Percentiles rank a stretch among this genome's conserved stretches.
phyloP scores from a whole-genome alignment of 2,797 vertebrate genomes.

The Amazona finschi region DNA sequence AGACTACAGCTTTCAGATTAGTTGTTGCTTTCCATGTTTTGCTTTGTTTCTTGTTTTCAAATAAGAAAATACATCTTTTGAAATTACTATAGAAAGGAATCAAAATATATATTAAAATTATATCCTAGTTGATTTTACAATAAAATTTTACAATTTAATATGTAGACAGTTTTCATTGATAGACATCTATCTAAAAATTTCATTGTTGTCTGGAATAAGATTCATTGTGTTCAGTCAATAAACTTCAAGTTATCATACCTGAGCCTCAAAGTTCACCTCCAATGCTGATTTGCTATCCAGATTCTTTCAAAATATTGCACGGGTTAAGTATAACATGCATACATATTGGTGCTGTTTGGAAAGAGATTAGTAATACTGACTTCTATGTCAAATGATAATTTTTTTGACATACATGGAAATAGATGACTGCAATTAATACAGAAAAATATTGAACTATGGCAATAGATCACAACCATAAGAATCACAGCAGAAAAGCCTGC shows the following conservation, averaged over 20 bases:
- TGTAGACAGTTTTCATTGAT: neutral
- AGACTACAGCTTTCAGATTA: neutral
- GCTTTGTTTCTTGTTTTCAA: neutral
- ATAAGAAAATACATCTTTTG: neutral
- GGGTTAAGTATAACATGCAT: neutral
- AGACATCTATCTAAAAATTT: neutral
- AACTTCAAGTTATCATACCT: neutral
- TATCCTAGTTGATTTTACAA: neutral
- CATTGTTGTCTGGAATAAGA: neutral
- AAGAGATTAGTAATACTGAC: neutral
- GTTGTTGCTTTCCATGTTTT: neutral
- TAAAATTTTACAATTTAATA: neutral
- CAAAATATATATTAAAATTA: neutral
- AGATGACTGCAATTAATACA: neutral
- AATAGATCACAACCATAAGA: conserved; percentile 12
- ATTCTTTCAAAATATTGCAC: neutral
- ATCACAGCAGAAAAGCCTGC: conserved; percentile 42
- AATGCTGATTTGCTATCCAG: neutral
- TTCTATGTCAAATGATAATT: neutral
- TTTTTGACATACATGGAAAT: neutral
- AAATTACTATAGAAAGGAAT: neutral
- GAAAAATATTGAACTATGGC: neutral
- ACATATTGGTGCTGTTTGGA: neutral
- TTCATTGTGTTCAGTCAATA: neutral
- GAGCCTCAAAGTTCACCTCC: conserved; percentile 18